Conservation (phyloP, 2,888 invertebrate genomes). For the Eupithecia tripunctaria region DNA sequence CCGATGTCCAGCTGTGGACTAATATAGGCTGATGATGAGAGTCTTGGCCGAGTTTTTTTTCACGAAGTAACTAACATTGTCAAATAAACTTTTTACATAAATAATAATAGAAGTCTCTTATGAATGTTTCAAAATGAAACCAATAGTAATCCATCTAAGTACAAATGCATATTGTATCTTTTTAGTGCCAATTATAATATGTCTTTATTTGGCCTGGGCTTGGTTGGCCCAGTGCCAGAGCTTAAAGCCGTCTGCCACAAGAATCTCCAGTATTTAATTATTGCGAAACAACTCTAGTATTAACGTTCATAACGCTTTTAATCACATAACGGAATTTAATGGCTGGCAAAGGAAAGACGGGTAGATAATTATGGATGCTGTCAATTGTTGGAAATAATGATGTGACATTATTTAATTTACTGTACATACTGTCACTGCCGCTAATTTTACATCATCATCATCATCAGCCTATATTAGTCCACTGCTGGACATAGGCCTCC, state of each 20-base stretch:
- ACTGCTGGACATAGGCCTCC: no score
- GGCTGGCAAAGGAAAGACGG: background rate
- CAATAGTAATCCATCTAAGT: no score
- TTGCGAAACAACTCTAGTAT: slow-evolving; percentile 1
- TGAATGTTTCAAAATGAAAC: no score
- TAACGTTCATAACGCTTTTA: background rate
- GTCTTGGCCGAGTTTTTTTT: no score
- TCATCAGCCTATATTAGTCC: no score
- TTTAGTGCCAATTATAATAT: background rate
- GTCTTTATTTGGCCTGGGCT: slow-evolving; percentile 1
- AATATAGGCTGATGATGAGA: no score
- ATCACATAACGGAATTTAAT: background rate
- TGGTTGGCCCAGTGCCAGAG: slow-evolving; percentile 1
- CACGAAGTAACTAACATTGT: no score
- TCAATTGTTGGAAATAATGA: background rate
- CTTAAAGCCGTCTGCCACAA: background rate
- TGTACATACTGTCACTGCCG: background rate
- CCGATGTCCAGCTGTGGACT: no score
- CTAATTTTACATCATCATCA: no score
- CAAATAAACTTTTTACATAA: no score
- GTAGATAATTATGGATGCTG: background rate
- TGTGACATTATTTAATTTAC: background rate
- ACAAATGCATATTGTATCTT: background rate
- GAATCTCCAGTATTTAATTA: slow-evolving; percentile 6
- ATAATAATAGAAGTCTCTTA: no score